These are phyloP conservation scores for Xestoiulus laeticollis DNA, from an alignment of 2,888 invertebrate genomes.

Conservation along the genomic window DNA sequence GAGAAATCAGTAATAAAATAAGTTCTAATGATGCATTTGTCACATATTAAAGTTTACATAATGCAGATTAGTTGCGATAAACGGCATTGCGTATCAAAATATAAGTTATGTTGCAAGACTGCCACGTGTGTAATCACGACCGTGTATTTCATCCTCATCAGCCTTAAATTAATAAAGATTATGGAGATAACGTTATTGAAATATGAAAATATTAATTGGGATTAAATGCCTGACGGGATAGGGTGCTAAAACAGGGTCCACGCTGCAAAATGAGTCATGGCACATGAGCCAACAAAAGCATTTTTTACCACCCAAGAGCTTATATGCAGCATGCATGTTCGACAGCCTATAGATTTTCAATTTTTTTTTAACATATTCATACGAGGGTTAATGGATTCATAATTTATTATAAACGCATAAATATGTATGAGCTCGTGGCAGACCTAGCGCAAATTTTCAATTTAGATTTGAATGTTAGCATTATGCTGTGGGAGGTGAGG, in stretches of 20 bases:
- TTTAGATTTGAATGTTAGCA: background rate
- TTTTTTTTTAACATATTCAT: background rate
- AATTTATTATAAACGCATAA: background rate
- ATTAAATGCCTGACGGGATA: background rate
- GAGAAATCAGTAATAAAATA: no score
- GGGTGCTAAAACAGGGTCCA: background rate
- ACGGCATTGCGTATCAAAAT: no score
- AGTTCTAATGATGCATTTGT: no score
- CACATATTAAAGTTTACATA: no score
- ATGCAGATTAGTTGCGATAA: no score
- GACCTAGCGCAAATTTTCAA: background rate
- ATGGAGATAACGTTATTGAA: background rate
- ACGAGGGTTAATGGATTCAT: conserved; percentile 1
- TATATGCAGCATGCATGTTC: background rate
- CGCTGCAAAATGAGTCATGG: background rate
- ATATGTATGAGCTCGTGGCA: conserved; percentile 13
- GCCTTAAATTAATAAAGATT: background rate
- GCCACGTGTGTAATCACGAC: background rate
- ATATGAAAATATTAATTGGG: background rate
- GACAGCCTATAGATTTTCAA: background rate
- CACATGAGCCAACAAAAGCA: background rate
- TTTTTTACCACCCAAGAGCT: background rate
- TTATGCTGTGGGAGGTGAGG: background rate
- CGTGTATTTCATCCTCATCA: background rate
- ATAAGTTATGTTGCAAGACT: no score